These are phyloP conservation scores for Coryphaenoides rupestris DNA, from an alignment of 2,113 vertebrate species.

Conservation along the genomic window DNA sequence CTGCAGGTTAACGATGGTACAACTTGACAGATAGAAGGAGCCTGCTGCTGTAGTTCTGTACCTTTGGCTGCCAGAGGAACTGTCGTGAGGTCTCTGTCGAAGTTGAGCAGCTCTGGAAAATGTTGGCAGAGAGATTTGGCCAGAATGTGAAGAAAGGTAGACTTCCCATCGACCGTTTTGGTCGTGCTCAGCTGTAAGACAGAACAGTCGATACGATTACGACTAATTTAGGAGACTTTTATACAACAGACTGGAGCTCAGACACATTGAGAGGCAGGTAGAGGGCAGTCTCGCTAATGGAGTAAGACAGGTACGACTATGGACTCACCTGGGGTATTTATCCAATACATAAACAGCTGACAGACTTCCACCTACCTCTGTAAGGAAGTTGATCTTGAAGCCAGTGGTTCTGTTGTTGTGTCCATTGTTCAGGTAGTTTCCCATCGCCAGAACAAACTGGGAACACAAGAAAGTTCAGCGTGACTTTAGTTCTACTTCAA, in stretches of 20 bases:
- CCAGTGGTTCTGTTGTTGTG: slow-evolving; percentile 90
- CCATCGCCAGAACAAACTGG: slow-evolving; percentile 98
- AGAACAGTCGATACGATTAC: not conserved
- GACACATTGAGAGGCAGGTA: too few species aligned
- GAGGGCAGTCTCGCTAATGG: too few species aligned
- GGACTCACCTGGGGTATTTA: too few species aligned
- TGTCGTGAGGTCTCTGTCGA: slow-evolving; percentile 89
- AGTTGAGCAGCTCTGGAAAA: slow-evolving; percentile 94
- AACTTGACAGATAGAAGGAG: too few species aligned
- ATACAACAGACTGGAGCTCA: too few species aligned
- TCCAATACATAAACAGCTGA: too few species aligned
- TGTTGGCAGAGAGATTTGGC: slow-evolving; percentile 98
- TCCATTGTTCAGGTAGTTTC: slow-evolving; percentile 97
- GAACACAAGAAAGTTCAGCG: slow-evolving; percentile 12
- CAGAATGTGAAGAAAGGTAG: slow-evolving; percentile 96
- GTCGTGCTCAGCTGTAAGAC: slow-evolving; percentile 88
- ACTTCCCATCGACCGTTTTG: slow-evolving; percentile 97
- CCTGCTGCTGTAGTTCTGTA: slow-evolving; percentile 44
- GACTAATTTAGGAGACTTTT: not conserved
- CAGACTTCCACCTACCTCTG: slow-evolving; percentile 76
- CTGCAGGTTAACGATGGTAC: too few species aligned
- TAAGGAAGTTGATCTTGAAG: slow-evolving; percentile 98
- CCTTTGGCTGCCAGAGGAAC: slow-evolving; percentile 96
- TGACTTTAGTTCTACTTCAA: not conserved
- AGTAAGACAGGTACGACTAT: too few species aligned